Conservation (phyloP, 2,888 invertebrate genomes). For the Ennomos quercinarius region DNA sequence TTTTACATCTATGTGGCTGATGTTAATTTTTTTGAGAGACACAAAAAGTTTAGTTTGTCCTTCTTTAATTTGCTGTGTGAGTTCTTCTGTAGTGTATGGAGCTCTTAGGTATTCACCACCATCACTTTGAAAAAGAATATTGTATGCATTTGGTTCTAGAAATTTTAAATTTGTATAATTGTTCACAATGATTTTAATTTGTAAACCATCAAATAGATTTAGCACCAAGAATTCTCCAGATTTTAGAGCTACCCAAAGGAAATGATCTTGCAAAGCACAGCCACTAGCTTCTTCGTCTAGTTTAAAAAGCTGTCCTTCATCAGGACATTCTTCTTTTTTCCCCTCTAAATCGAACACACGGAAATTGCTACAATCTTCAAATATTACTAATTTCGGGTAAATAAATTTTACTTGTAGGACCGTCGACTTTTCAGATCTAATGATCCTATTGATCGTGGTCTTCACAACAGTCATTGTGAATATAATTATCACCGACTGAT, state of each 20-base stretch:
- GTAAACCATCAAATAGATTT: constrained; percentile 50
- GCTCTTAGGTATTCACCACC: constrained; percentile 62
- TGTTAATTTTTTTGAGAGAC: constrained; percentile 53
- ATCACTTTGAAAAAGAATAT: constrained; percentile 64
- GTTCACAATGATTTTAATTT: constrained; percentile 53
- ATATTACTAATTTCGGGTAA: constrained; percentile 65
- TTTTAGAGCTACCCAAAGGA: constrained; percentile 66
- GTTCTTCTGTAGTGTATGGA: constrained; percentile 49
- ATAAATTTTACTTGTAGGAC: constrained; percentile 43
- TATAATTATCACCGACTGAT: too few relatives aligned
- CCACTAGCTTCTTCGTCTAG: constrained; percentile 59
- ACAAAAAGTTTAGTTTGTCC: constrained; percentile 49
- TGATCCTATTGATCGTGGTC: constrained; percentile 41
- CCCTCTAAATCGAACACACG: constrained; percentile 53
- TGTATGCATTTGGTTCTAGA: constrained; percentile 45
- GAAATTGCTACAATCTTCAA: constrained; percentile 51
- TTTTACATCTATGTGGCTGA: constrained; percentile 26
- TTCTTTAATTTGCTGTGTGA: constrained; percentile 51
- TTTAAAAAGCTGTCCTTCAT: constrained; percentile 36
- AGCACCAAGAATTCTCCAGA: constrained; percentile 63
- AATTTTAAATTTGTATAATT: constrained; percentile 61
- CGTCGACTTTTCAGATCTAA: constrained; percentile 13
- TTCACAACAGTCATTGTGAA: constrained; percentile 3
- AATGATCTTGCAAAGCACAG: constrained; percentile 54
- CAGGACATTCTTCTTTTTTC: constrained; percentile 39